phyloP scores from a whole-genome alignment of 1,140 invertebrate genomes.

The Drosophila bipectinata region DNA sequence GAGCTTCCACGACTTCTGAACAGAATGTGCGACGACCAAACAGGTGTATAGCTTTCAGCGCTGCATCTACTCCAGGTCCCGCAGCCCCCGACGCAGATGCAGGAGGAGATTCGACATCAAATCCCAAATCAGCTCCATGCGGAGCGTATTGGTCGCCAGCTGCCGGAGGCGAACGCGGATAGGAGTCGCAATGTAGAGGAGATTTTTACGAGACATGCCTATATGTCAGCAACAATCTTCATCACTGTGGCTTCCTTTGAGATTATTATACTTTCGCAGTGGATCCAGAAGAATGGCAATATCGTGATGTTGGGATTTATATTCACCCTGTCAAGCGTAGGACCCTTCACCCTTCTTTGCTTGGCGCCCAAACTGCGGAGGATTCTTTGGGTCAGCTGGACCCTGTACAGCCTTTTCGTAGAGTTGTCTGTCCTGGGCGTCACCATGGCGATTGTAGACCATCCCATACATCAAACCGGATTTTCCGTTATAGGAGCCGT shows the following conservation, averaged over 20 bases:
- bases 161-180: background rate
- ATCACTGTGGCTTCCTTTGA: background rate
- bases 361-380: background rate
- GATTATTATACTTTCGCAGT: background rate
- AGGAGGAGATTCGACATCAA: background rate
- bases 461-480: background rate
- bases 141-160: background rate
- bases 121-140: background rate
- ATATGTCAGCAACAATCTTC: background rate
- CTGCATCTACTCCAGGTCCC: background rate
- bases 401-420: conserved; percentile 19
- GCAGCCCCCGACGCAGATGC: too few species aligned
- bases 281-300: background rate
- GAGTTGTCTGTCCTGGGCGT: conserved; percentile 6
- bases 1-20: background rate
- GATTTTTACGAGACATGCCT: background rate
- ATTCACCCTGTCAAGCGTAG: background rate
- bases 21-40: background rate
- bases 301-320: conserved; percentile 22
- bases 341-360: conserved; percentile 8
- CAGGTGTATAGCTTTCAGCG: background rate
- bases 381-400: conserved; percentile 4
- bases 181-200: background rate
- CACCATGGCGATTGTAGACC: conserved; percentile 9
- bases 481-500: background rate